These are phyloP conservation scores for Acromyrmex echinatior DNA, from an alignment of 1,140 invertebrate genomes.

Conservation along the genomic window DNA sequence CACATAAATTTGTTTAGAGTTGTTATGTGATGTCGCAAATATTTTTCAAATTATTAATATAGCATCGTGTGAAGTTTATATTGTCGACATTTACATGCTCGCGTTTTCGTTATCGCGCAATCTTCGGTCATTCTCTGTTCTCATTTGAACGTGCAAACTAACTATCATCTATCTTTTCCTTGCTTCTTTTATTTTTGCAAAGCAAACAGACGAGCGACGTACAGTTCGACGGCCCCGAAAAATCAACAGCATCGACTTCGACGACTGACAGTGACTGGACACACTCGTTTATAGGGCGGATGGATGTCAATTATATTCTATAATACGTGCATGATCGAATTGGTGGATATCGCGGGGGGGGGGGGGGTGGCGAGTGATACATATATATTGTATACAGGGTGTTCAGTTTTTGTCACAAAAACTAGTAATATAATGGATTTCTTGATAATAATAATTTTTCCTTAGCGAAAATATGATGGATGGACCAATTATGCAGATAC, in stretches of 20 bases:
- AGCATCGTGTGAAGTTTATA: neutral
- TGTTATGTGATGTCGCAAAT: slow-evolving; percentile 25
- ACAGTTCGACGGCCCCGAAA: slow-evolving; percentile 52
- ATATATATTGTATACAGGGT: slow-evolving; percentile 39
- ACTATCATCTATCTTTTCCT: slow-evolving; percentile 45
- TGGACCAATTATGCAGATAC: neutral
- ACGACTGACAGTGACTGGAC: slow-evolving; percentile 71
- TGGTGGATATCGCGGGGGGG: slow-evolving; percentile 23
- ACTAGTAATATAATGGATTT: neutral
- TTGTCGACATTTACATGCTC: slow-evolving; percentile 40
- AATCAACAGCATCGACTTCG: slow-evolving; percentile 68
- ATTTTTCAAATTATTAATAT: slow-evolving; percentile 24
- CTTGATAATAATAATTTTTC: neutral
- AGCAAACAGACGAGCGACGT: slow-evolving; percentile 44
- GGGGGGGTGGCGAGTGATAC: slow-evolving; percentile 49
- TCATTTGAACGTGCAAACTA: slow-evolving; percentile 11
- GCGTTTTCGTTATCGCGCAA: slow-evolving; percentile 57
- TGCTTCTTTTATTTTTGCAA: slow-evolving; percentile 53
- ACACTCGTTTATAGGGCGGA: slow-evolving; percentile 73
- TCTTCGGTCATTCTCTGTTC: slow-evolving; percentile 37
- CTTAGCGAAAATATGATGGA: neutral
- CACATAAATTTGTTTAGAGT: neutral
- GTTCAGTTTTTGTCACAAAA: slow-evolving; percentile 28
- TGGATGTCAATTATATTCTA: slow-evolving; percentile 78
- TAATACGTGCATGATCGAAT: slow-evolving; percentile 67